Conservation (phyloP, 2,113 vertebrate species). For the Diadophis punctatus region DNA sequence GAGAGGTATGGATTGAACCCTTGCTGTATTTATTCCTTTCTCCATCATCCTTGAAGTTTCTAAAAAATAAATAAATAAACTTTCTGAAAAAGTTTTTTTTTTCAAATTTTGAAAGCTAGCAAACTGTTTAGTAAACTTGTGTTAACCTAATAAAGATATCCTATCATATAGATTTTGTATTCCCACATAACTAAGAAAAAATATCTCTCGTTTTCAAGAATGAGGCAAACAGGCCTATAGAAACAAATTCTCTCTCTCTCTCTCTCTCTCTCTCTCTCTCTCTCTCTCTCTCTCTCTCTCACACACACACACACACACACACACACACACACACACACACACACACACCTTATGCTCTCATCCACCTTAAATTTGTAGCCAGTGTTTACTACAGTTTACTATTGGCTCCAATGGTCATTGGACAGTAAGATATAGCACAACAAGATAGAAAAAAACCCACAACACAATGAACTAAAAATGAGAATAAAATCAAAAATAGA, state of each 20-base stretch:
- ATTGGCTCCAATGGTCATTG: neutral
- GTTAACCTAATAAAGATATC: neutral
- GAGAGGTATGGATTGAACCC: neutral
- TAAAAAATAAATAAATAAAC: neutral
- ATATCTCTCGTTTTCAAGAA: neutral
- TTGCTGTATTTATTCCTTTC: neutral
- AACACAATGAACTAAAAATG: neutral
- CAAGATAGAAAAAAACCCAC: neutral
- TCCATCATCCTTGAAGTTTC: neutral
- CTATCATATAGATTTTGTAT: neutral
- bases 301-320: too few relatives aligned
- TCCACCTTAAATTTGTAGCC: neutral
- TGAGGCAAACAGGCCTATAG: neutral
- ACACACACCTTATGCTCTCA: neutral
- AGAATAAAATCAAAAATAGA: neutral
- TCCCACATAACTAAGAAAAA: neutral
- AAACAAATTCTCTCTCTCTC: neutral
- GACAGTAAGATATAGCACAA: neutral
- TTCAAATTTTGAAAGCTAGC: neutral
- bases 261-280: neutral
- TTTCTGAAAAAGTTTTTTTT: neutral
- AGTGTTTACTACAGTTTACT: neutral
- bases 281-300: too few relatives aligned
- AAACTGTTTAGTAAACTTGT: neutral
- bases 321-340: too few relatives aligned